Conservation (phyloP, 2,113 vertebrate genomes). For the rabbit (Oryctolagus cuniculus) region mOryCun1.1 NC_091450.1:18743001-18743500, state of each 20-base stretch:
- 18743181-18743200: conserved; percentile 1
- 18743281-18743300: conserved; percentile 33
- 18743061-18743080: conserved; percentile 10
- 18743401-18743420: conserved; percentile 27
- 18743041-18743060: conserved; percentile 60
- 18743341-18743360: conserved; percentile 33
- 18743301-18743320: not conserved
- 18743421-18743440: conserved; percentile 5
- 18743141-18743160: conserved; percentile 39
- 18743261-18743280: not conserved
- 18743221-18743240: conserved; percentile 34
- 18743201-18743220: not conserved
- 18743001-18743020: conserved; percentile 54
- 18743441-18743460: not conserved
- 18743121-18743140: conserved; percentile 3
- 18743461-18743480: not conserved
- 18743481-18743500: conserved; percentile 35
- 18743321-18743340: conserved; percentile 43
- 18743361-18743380: conserved; percentile 25
- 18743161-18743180: conserved; percentile 33
- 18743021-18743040: conserved; percentile 45
- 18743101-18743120: not conserved
- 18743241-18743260: conserved; percentile 48
- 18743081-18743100: conserved; percentile 40
- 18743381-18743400: conserved; percentile 29